Base-by-base conservation (phyloP, 2,888 invertebrate genomes). In the Eurytoma adleriae region DNA sequence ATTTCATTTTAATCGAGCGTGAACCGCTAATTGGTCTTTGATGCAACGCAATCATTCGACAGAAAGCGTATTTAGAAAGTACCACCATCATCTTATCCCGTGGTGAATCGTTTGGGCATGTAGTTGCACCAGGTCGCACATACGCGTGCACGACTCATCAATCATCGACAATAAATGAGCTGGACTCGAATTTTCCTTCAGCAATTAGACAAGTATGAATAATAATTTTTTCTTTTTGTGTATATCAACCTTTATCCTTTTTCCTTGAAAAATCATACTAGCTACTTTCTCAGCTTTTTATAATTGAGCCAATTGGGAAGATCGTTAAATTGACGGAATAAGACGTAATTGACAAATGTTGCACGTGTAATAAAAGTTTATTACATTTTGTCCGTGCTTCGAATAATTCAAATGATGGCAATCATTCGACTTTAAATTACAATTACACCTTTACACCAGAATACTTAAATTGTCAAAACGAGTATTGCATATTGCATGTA, bases 1-100 rank as follows among this genome's bases (percentile, higher is more conserved):
- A 77, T 69, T 77, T 77, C 69, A 40, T 77, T 48, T 70, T 77
- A 70, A 77, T 77, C 62, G 76, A 70, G 40, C 76, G 62, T 77
- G 76, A 77, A 64, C 54, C 40, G n/a, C 48, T 70, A 77, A 77
- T 77, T 69, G 69, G 24, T 27, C 54, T 24, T 61, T 70, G 76
- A 77, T 77, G 20, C 57, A 69, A 68, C 59, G 75, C 56, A 77
- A 77, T 61, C 52, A 69, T 10, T 69, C 61, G 24, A 69, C 69
- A 69, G 69, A 76, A 62, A 76, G 69, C 30, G 61, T 30, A 13
- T n/a, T 61, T 75, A 59, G 68, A 76, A 76, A 76, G 75, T 59
- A 68, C 50, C 74, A 20, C 57, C n/a, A 50, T 16, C 14, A 27
- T 5, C 2, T 24, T 61, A 61, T 14, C 16, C 56, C 14, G 56